phyloP scores from a whole-genome alignment of 2,113 vertebrate genomes.

The Lampris incognitus region DNA sequence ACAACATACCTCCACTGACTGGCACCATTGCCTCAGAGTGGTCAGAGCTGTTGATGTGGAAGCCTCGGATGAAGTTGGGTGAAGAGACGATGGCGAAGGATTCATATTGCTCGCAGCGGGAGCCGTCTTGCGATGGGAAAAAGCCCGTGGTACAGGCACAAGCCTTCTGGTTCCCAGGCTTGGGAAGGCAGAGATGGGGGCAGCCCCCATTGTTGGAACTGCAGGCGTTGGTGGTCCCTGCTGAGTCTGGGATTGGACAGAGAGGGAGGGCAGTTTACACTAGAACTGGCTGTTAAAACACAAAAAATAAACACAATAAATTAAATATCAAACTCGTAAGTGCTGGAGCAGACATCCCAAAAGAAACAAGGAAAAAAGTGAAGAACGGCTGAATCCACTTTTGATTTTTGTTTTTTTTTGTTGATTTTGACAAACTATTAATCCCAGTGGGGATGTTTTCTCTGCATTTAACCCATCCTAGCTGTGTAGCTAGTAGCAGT shows the following conservation, averaged over 20 bases:
- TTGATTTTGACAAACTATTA: too few relatives aligned
- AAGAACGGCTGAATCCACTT: too few relatives aligned
- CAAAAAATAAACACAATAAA: too few relatives aligned
- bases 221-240: constrained; percentile 77
- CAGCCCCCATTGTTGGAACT: constrained; percentile 80
- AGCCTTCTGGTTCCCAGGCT: constrained; percentile 68
- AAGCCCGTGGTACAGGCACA: constrained; percentile 82
- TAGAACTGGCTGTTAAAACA: neutral
- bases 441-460: too few relatives aligned
- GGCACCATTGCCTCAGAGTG: constrained; percentile 83
- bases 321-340: too few relatives aligned
- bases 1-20: constrained; percentile 72
- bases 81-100: constrained; percentile 78
- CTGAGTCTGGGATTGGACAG: constrained; percentile 64
- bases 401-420: too few relatives aligned
- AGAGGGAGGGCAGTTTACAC: neutral
- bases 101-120: constrained; percentile 75
- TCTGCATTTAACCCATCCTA: too few relatives aligned
- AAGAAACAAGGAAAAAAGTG: too few relatives aligned
- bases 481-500: too few relatives aligned
- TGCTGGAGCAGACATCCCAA: too few relatives aligned
- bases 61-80: constrained; percentile 72
- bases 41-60: constrained; percentile 82
- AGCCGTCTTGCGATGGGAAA: constrained; percentile 66
- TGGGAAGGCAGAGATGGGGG: constrained; percentile 79